Base-by-base conservation (phyloP, 2,113 vertebrate species). In the Turnix velox region DNA sequence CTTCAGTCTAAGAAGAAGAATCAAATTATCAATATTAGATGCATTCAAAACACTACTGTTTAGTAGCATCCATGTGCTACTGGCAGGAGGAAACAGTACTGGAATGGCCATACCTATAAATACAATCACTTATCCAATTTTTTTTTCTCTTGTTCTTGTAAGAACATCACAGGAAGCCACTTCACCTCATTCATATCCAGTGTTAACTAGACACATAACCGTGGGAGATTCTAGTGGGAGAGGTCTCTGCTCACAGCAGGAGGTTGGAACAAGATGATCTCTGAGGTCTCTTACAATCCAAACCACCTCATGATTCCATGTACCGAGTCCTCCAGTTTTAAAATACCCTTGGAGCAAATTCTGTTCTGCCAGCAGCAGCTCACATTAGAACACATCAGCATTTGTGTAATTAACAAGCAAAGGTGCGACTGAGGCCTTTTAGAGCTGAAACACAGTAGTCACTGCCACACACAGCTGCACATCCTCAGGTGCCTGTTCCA, bases 311-410 rank as follows among this genome's bases (percentile, higher is more conserved):
- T n/a, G n/a, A n/a, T n/a, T n/a, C n/a, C n/a, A n/a, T n/a, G n/a
- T n/a, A n/a, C n/a, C 24, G 25, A 57, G 14, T 45, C 28, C 51
- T 81, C n/a, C 59, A n/a, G 18, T 49, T 55, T 43, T 54, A 66
- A 52, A 85, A 54, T 0, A 0, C 18, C 43, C 33, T 52, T 1
- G 0, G 49, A 54, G 18, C 35, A 77, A 72, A 61, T 35, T 61
- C 76, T 45, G 35, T 45, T 43, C 31, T 83, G 78, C 55, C 16
- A 31, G 39, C 42, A 35, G 23, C 42, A 68, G 49, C 17, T 1
- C 1, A 40, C n/a, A 33, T 12, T 5, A 75, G 62, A 33, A 49
- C 0, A 0, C 37, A n/a, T 31, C 4, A 2, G 39, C 27, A 42
- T 30, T 39, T 1, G 3, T 30, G 22, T 2, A 37, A 40, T 8